Conservation (phyloP, 2,888 invertebrate genomes). For the Rhagonycha lutea region DNA sequence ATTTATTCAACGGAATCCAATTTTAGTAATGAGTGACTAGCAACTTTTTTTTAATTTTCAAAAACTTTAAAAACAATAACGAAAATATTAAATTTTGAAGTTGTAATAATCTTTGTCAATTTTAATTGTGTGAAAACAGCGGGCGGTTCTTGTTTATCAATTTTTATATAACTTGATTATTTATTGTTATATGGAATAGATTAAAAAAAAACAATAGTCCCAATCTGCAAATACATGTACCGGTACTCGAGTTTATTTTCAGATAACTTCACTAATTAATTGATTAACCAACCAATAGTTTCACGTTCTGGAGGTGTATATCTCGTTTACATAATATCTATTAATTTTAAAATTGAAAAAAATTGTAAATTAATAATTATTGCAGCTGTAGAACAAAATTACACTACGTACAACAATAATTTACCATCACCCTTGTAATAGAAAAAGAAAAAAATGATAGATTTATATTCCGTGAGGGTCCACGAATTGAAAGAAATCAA, state of each 20-base stretch:
- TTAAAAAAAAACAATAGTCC: not conserved
- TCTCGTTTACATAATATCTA: not conserved
- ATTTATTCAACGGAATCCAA: not conserved
- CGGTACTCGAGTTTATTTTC: not conserved
- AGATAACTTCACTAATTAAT: not conserved
- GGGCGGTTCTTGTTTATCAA: not conserved
- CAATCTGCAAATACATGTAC: not conserved
- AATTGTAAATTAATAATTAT: no score
- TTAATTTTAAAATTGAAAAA: not conserved
- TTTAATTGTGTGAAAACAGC: not conserved
- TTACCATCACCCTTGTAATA: no score
- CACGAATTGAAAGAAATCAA: no score
- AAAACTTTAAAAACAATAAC: no score
- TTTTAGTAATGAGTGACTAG: not conserved
- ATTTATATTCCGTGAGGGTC: no score
- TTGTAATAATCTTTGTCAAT: not conserved
- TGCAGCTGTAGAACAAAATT: no score
- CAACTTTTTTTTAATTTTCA: not conserved
- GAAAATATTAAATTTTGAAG: not conserved
- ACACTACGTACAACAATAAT: no score
- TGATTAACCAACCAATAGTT: not conserved
- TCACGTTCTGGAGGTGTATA: not conserved
- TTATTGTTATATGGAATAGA: not conserved
- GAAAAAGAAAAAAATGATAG: no score
- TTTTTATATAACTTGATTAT: not conserved